Evolutionary conservation across 2,797 vertebrate genomes (phyloP).

Genomic region (Sibirionetta formosa): DNA sequence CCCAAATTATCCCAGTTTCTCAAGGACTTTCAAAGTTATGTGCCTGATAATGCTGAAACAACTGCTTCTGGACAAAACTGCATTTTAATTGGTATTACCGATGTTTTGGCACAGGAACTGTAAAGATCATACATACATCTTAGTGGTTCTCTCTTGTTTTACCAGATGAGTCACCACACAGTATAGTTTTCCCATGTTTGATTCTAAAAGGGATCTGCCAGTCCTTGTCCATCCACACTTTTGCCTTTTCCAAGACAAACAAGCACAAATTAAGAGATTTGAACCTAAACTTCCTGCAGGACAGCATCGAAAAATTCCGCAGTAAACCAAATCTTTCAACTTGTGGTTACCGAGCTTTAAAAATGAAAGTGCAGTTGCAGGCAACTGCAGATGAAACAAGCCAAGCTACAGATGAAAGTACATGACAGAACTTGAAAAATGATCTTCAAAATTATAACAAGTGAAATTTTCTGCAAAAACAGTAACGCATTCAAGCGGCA

Average conservation of each 20-base stretch:
- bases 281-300: neutral
- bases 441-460: neutral
- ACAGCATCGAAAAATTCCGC: neutral
- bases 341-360: neutral
- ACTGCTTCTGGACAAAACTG: neutral
- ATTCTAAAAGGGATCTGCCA: neutral
- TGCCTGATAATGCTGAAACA: neutral
- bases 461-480: neutral
- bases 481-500: neutral
- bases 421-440: neutral
- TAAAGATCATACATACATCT: neutral
- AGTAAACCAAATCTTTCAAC: neutral
- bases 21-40: accelerated
- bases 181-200: neutral
- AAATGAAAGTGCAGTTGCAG: neutral
- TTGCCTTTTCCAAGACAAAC: neutral
- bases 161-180: neutral
- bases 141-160: neutral
- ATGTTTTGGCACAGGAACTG: neutral
- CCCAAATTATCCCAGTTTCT: accelerated
- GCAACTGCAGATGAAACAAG: neutral
- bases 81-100: neutral
- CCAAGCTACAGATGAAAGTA: neutral
- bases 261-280: neutral
- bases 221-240: neutral